Percentiles rank a stretch among this genome's conserved stretches.
These are phyloP conservation scores for Sebastes iracundus DNA, from an alignment of 2,797 vertebrate species.

Conservation along the genomic window DNA sequence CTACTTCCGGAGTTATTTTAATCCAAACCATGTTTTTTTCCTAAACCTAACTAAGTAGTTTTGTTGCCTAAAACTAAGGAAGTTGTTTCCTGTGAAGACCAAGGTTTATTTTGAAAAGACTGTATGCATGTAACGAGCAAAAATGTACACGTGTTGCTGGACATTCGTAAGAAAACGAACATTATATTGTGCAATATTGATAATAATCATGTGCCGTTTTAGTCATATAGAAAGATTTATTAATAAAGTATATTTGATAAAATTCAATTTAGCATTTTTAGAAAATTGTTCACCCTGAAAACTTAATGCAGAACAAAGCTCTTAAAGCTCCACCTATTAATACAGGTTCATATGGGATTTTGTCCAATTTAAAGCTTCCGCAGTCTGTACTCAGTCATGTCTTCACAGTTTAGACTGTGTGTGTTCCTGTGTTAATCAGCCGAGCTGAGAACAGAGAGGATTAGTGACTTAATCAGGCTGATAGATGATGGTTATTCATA, in stretches of 20 bases:
- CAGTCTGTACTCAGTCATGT: neutral
- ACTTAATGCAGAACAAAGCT: neutral
- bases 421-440: slow-evolving; percentile 20
- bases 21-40: no score
- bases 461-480: slow-evolving; percentile 33
- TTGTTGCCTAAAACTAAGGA: no score
- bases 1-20: no score
- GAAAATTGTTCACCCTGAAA: neutral
- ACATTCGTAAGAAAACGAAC: no score
- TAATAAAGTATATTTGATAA: neutral
- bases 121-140: no score
- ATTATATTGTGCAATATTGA: no score
- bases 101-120: no score
- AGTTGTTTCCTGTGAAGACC: no score
- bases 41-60: no score
- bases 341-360: neutral
- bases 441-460: slow-evolving; percentile 13
- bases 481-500: slow-evolving; percentile 40
- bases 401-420: neutral
- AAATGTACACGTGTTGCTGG: no score
- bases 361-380: neutral
- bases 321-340: neutral
- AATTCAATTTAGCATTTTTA: neutral
- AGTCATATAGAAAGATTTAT: neutral
- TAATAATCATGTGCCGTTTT: no score